Percentiles rank a stretch among this genome's conserved stretches.
Conservation (phyloP, 2,113 vertebrate species). For the Nerophis lumbriciformis region DNA sequence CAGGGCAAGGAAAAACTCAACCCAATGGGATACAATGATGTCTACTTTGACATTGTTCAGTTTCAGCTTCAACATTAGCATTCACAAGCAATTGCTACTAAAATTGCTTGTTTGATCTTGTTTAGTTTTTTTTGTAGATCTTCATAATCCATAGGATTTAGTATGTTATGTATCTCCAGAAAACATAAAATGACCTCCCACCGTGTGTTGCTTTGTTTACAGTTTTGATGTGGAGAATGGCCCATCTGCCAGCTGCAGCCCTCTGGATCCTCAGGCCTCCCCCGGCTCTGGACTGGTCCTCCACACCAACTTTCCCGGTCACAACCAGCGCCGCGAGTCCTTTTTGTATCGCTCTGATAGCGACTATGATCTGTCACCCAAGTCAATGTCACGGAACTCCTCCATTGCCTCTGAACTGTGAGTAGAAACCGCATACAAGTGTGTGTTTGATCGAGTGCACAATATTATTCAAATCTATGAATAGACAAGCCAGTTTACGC, state of each 20-base stretch:
- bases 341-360: conserved; percentile 98
- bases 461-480: too few species aligned
- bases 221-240: conserved; percentile 99
- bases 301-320: conserved; percentile 89
- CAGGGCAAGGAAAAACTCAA: too few species aligned
- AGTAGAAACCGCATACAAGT: conserved; percentile 41
- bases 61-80: too few species aligned
- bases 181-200: neutral
- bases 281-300: conserved; percentile 92
- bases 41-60: too few species aligned
- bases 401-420: conserved; percentile 95
- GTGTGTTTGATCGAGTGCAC: too few species aligned
- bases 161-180: neutral
- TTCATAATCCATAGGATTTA: neutral
- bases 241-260: conserved; percentile 88
- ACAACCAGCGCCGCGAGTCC: conserved; percentile 94
- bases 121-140: neutral
- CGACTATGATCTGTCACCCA: conserved; percentile 96
- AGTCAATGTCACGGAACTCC: conserved; percentile 97
- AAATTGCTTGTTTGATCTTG: neutral
- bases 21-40: too few species aligned
- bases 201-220: conserved; percentile 41
- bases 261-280: conserved; percentile 88
- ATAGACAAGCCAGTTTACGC: too few species aligned
- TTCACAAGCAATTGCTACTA: too few species aligned